phyloP scores from a whole-genome alignment of 2,888 invertebrate species.

The Temnothorax ravouxi region DNA sequence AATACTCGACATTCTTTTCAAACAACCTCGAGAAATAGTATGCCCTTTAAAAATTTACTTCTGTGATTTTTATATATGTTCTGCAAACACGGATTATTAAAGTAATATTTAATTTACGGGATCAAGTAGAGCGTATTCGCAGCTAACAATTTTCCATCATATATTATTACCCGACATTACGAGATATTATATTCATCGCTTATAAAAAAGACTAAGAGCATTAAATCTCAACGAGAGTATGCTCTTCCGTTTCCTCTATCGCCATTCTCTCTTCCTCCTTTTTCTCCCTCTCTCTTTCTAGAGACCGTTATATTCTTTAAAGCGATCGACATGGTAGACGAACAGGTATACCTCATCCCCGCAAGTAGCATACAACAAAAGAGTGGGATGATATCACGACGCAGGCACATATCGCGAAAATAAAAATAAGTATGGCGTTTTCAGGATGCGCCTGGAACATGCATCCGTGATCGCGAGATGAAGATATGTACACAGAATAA shows the following conservation, averaged over 20 bases:
- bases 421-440: slow-evolving; percentile 20
- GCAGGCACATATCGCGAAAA: slow-evolving; percentile 16
- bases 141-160: not conserved
- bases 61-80: not conserved
- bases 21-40: not conserved
- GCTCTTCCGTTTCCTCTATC: slow-evolving; percentile 48
- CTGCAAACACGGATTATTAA: not conserved
- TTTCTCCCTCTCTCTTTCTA: slow-evolving; percentile 31
- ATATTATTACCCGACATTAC: not conserved
- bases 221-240: slow-evolving; percentile 24
- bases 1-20: slow-evolving; percentile 19
- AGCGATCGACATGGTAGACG: slow-evolving; percentile 55
- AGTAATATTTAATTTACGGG: not conserved
- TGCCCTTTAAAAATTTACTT: not conserved
- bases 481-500: slow-evolving; percentile 16
- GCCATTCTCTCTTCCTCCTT: not conserved
- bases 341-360: slow-evolving; percentile 62
- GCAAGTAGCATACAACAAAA: slow-evolving; percentile 52
- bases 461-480: slow-evolving; percentile 4
- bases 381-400: slow-evolving; percentile 30
- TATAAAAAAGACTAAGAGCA: slow-evolving; percentile 5
- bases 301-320: slow-evolving; percentile 70
- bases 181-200: slow-evolving; percentile 4
- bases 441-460: slow-evolving; percentile 38
- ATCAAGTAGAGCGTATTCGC: not conserved